Evolutionary conservation across 2,113 vertebrate genomes (phyloP), one percentile per base, ranked within the genome.

Genomic region (Pleuronectes platessa): DNA sequence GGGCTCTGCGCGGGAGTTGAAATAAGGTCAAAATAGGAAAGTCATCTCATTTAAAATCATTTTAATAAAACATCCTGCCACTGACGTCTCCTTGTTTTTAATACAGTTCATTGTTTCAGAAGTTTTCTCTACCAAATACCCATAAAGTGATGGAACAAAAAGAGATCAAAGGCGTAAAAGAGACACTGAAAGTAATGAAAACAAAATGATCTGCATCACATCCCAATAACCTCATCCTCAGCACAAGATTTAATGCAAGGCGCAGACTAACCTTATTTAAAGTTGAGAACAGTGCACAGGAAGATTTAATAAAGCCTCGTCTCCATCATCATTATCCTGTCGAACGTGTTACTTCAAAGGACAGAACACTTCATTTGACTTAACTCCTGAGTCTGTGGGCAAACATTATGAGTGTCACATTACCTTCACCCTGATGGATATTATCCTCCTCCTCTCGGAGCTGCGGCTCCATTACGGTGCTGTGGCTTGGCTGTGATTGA

Each of bases 291-390:
- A 60, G 27, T 18, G 2, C 17, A 18, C 58, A 13, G 59, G 35
- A 59, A 24, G 61, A 78, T 79, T 42, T 21, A 79, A 88, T 87
- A 72, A 82, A 31, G 6, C 40, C 20, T 78, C 72, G 67, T 80
- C 75, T 84, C 78, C 63, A 66, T 86, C 80, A 85, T 82, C 71
- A 72, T 91, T 76, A 85, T 35, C 60, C 71, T 56, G 61, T 45
- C 61, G 0, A 59, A 85, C 68, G 78, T 81, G 84, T 68, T 37
- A 42, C 86, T 84, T 91, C 83, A 93, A 89, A 93, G 81, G 66
- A 59, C 84, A 68, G 70, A 68, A 27, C 77, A 82, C 83, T 90
- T 89, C 24, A 82, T 86, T 69, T 70, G 68, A 68, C 74, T 74
- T 49, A 23, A n/a, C 64, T 76, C 45, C 56, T 66, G 26, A 35